These are phyloP conservation scores for Corella eumyota DNA, from an alignment of 23 tunicate genomes.

Conservation along the genomic window DNA sequence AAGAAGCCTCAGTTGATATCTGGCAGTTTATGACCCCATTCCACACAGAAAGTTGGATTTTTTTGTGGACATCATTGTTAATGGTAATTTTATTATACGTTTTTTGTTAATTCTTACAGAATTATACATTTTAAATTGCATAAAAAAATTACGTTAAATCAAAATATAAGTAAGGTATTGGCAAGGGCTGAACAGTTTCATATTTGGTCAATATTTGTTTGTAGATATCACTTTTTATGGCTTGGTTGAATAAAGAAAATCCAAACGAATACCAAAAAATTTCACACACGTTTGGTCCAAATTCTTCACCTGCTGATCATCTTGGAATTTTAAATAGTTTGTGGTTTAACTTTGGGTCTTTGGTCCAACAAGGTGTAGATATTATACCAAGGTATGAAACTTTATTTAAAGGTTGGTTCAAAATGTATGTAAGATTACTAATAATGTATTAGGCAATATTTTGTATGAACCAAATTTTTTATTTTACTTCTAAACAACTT, in stretches of 20 bases:
- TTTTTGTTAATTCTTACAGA: background rate
- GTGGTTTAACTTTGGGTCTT: slow-evolving; percentile 41
- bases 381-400: slow-evolving; percentile 50
- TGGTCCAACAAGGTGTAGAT: slow-evolving; percentile 41
- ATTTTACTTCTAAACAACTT: too few species aligned
- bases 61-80: slow-evolving; percentile 15
- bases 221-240: slow-evolving; percentile 42
- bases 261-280: slow-evolving; percentile 42
- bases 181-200: background rate
- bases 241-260: slow-evolving; percentile 32
- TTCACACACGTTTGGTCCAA: slow-evolving; percentile 38
- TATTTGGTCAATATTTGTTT: slow-evolving; percentile 1
- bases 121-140: too few species aligned
- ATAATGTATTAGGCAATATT: too few species aligned
- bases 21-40: slow-evolving; percentile 68
- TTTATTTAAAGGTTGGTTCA: too few species aligned
- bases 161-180: too few species aligned
- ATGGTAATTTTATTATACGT: slow-evolving; percentile 1
- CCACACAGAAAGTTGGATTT: slow-evolving; percentile 32
- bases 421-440: too few species aligned
- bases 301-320: slow-evolving; percentile 42
- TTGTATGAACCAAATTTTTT: too few species aligned
- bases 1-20: slow-evolving; percentile 31
- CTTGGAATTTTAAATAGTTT: slow-evolving; percentile 40
- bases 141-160: too few species aligned